phyloP scores from a whole-genome alignment of 2,113 vertebrate species.

The Grantiella picta region DNA sequence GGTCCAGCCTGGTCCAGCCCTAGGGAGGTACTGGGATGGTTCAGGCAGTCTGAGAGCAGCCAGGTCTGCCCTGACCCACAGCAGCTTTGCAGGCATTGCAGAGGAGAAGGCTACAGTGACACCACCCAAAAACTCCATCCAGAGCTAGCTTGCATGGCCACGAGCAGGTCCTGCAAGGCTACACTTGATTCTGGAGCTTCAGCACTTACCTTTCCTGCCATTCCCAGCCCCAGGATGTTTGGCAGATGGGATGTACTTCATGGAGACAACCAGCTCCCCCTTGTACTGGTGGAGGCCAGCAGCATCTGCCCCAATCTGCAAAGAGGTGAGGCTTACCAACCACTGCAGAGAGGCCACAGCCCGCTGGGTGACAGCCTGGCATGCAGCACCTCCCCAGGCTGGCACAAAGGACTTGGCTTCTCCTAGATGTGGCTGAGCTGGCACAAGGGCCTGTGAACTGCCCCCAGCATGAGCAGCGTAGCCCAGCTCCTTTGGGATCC shows the following conservation, averaged over 20 bases:
- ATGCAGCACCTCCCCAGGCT: background rate
- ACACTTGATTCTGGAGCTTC: background rate
- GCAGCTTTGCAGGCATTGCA: background rate
- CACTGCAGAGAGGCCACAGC: background rate
- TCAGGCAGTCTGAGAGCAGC: background rate
- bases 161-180: rapidly evolving
- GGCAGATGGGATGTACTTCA: slow-evolving; percentile 87
- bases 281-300: slow-evolving; percentile 72
- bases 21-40: background rate
- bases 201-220: slow-evolving; percentile 72
- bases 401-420: background rate
- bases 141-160: background rate
- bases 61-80: background rate
- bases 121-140: background rate
- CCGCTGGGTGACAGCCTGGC: background rate
- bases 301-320: slow-evolving; percentile 54
- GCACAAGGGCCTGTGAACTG: background rate
- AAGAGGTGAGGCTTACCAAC: background rate
- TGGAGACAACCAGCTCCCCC: slow-evolving; percentile 90
- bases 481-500: background rate
- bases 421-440: background rate
- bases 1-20: background rate
- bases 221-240: slow-evolving; percentile 51
- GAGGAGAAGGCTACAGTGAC: background rate
- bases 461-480: background rate